Evolutionary conservation across 1,140 invertebrate species (phyloP), one percentile per base, ranked within the genome.

Genomic region (Solenopsis fugax): DNA sequence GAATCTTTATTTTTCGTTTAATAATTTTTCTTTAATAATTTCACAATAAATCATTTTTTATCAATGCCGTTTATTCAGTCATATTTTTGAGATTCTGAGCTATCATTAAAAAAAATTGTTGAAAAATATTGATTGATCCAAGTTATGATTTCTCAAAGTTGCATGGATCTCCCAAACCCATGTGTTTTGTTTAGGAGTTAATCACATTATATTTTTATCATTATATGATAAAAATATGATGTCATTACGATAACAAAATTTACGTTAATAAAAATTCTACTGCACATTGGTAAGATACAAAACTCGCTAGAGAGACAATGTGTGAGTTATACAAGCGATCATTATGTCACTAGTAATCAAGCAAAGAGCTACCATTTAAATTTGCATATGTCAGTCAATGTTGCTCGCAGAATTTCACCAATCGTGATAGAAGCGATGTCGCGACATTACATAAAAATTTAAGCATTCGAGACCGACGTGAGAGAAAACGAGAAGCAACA

Each of bases 391-490:
- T 50, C 29, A n/a, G 16, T 73, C 29, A 48, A 48, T 48, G 45
- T 48, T 54, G 10, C 0, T 29, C n/a, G 52, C 16, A 7, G 12
- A 54, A 73, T 54, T 73, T 71, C 41, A 16, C 6, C n/a, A 21
- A 0, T 50, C 67, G 21, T 71, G 21, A 50, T 12, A 37, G 16
- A 52, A 18, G 24, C n/a, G n/a, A n/a, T n/a, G n/a, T n/a, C n/a
- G 71, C 16, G 21, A 65, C 34, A 7, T 41, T 60, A 9, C 16
- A 72, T 72, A 60, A 60, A 76, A 60, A 45, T 45, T 60, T 4
- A 16, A 52, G 16, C 21, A 16, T 29, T 50, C 10, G 1, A n/a
- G 21, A 67, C 9, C 10, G 10, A 6, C 10, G n/a, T 48, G 41
- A 21, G 41, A 21, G 16, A 24, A 13, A 54, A 54, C 0, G 9